Base-by-base conservation (phyloP, 2,113 vertebrate species). In the Gnathonemus longibarbis region DNA sequence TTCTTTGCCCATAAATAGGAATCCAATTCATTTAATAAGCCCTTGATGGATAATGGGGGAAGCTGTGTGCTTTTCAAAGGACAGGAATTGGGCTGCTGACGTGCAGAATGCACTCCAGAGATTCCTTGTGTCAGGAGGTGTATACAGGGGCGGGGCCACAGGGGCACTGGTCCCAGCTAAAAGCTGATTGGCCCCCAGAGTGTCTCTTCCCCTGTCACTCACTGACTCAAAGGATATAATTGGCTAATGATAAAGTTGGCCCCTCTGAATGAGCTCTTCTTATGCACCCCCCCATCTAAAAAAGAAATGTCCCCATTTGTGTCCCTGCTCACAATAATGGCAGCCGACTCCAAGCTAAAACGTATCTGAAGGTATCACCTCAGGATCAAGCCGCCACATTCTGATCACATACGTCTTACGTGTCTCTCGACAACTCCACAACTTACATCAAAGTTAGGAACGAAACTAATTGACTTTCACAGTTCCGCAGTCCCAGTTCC, bases 1-100 rank as follows among this genome's bases (percentile, higher is more conserved):
- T 42, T 74, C 84, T 50, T 56, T 70, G 84, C 84, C 58, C 45
- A 87, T 56, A 87, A 84, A 90, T 84, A 87, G 53, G 45, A 87
- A 66, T 86, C 21, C 80, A 48, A 49, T 66, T 58, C 8, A 70
- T 46, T 85, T 90, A 58, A 85, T 90, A 85, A 85, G 35, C 84
- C 84, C 39, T 87, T 90, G 84, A 87, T 74, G 45, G 56, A 50
- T 90, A 45, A 52, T 46, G 19, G 84, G 84, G 6, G 56, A 42
- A 11, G 17, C 2, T 27, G 83, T 17, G 52, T 24, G 19, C 62
- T n/a, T 19, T 10, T 66, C 58, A 66, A 53, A 53, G 27, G 35
- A 52, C 5, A 27, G 35, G 74, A 48, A 3, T 85, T 15, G 46
- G 84, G 21, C 39, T 66, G 35, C 89, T 62, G 89, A 62, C 42